These are phyloP conservation scores for Myocastor coypus DNA, from an alignment of 2,113 vertebrate species.

Conservation along the genomic window DNA sequence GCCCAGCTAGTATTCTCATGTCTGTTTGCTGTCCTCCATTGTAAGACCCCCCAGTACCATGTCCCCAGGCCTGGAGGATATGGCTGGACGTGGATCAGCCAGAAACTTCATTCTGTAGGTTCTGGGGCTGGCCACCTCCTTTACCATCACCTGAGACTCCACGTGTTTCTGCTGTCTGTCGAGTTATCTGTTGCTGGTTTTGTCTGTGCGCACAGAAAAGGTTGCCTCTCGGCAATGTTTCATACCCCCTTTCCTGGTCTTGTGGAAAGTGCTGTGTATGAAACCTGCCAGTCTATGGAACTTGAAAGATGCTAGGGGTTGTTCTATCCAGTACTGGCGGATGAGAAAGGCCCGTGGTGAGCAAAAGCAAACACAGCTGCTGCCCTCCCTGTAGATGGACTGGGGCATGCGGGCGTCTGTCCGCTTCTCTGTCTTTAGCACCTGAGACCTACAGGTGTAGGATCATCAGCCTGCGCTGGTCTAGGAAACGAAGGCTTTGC, in stretches of 20 bases:
- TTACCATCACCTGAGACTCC: not conserved
- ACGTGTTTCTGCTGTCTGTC: not conserved
- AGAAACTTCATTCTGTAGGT: not conserved
- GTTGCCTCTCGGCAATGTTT: not conserved
- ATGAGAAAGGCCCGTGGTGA: not conserved
- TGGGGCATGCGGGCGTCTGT: not conserved
- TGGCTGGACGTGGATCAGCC: slow-evolving; percentile 49
- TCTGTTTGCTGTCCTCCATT: slow-evolving; percentile 21
- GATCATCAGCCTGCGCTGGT: not conserved
- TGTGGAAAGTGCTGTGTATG: not conserved
- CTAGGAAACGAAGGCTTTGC: not conserved
- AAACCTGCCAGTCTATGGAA: not conserved
- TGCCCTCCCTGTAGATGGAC: not conserved
- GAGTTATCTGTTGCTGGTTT: slow-evolving; percentile 40
- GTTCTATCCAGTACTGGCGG: not conserved
- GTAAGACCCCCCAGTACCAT: slow-evolving; percentile 17
- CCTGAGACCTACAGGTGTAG: not conserved
- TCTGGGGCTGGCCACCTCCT: not conserved
- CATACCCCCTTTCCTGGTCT: not conserved
- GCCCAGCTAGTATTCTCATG: not conserved
- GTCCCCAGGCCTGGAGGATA: slow-evolving; percentile 46
- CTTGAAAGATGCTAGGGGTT: not conserved
- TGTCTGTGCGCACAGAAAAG: slow-evolving; percentile 27
- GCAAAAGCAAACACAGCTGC: not conserved
- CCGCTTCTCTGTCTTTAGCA: not conserved